Conservation (phyloP, 2,797 vertebrate species). For the Muscicapa comitata region DNA sequence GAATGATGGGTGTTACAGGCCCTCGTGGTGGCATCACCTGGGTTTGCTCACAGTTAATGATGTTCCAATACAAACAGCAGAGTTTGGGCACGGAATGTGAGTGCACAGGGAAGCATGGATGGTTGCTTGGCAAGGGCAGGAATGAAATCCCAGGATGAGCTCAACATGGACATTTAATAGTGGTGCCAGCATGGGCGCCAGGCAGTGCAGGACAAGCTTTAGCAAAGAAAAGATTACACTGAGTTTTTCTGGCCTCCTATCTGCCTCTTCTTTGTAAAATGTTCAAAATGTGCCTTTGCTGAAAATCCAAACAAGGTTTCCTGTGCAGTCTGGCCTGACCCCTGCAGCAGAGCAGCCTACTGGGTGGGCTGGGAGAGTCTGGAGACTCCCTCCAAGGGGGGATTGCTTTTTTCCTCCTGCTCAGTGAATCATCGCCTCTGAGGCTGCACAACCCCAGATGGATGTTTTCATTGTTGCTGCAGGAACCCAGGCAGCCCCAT, state of each 20-base stretch:
- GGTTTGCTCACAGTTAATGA: background rate
- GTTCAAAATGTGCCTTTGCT: background rate
- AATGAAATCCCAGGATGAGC: background rate
- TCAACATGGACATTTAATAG: fast-evolving
- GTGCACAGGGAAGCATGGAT: fast-evolving
- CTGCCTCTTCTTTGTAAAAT: background rate
- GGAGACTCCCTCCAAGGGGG: fast-evolving
- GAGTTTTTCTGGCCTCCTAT: background rate
- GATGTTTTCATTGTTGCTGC: background rate
- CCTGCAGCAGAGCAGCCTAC: fast-evolving
- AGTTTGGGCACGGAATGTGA: background rate
- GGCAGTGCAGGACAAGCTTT: background rate
- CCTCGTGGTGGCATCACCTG: background rate
- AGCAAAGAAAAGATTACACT: background rate
- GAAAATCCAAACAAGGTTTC: background rate
- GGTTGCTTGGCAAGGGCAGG: background rate
- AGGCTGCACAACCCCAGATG: background rate
- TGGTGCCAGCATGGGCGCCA: background rate
- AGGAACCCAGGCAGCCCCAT: background rate
- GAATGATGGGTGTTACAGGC: background rate
- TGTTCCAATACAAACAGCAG: background rate
- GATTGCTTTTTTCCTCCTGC: background rate
- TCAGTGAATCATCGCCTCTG: background rate
- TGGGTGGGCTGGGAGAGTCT: background rate
- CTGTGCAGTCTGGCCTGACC: background rate